Evolutionary conservation across 2,797 vertebrate genomes (phyloP).

Genomic region (Alcedo atthis): DNA sequence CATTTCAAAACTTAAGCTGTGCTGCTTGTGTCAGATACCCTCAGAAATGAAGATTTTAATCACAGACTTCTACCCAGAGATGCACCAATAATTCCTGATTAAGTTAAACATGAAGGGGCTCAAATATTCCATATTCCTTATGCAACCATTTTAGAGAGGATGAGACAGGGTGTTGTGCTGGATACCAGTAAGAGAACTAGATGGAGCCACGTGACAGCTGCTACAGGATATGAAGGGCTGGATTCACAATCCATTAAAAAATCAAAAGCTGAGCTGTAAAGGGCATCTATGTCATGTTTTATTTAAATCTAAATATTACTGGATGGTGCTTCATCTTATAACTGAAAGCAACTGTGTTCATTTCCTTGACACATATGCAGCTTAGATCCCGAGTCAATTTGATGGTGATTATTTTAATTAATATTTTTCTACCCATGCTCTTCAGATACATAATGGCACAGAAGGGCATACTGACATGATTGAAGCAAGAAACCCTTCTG

Average conservation of each 20-base stretch:
- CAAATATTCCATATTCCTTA: neutral
- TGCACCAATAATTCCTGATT: neutral
- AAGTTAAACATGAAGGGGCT: neutral
- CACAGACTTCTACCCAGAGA: neutral
- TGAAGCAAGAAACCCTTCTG: neutral
- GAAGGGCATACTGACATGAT: neutral
- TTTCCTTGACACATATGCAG: neutral
- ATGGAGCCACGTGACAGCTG: neutral
- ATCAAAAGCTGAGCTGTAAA: neutral
- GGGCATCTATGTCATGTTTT: neutral
- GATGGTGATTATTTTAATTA: neutral
- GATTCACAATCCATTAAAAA: neutral
- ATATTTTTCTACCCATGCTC: neutral
- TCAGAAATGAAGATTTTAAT: neutral
- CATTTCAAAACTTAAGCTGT: neutral
- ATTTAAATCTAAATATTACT: neutral
- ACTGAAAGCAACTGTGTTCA: neutral
- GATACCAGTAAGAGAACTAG: neutral
- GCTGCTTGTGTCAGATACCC: neutral
- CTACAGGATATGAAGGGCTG: neutral
- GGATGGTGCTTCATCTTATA: neutral
- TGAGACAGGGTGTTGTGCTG: neutral
- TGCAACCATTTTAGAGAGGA: neutral
- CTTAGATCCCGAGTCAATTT: neutral
- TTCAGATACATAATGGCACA: neutral